phyloP scores from a whole-genome alignment of 2,797 vertebrate species.

The Craterocephalus amniculus region DNA sequence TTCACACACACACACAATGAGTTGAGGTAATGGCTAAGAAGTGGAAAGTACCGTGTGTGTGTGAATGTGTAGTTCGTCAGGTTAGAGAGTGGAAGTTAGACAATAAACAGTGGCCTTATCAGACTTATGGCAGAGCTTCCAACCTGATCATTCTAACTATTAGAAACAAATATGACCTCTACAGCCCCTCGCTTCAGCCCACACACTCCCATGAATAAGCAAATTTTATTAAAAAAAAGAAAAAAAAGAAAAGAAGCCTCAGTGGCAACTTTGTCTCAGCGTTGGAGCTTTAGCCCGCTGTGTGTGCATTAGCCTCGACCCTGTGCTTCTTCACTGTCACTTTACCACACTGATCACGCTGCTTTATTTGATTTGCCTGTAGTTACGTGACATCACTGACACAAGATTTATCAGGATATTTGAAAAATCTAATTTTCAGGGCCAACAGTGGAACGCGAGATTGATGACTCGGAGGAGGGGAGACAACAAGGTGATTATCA shows the following conservation, averaged over 20 bases:
- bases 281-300: conserved; percentile 2
- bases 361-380: conserved; percentile 47
- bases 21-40: conserved; percentile 66
- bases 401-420: conserved; percentile 48
- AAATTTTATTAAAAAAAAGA: conserved; percentile 17
- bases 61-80: conserved; percentile 67
- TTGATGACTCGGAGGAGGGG: conserved; percentile 46
- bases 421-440: conserved; percentile 57
- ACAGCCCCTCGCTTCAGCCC: conserved; percentile 25
- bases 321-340: conserved; percentile 24
- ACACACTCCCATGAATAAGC: conserved; percentile 39
- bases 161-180: conserved; percentile 72
- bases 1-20: conserved; percentile 32
- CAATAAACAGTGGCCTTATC: conserved; percentile 82
- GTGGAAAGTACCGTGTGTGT: conserved; percentile 72
- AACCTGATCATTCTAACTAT: conserved; percentile 67
- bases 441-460: conserved; percentile 39
- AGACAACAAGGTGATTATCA: conserved; percentile 57
- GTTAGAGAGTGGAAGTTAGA: conserved; percentile 78
- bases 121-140: conserved; percentile 74
- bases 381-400: conserved; percentile 43
- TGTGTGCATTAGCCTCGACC: conserved; percentile 18
- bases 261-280: conserved; percentile 1
- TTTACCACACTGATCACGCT: conserved; percentile 21
- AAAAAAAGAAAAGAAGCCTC: conserved; percentile 23